These are phyloP conservation scores for Burhinus bistriatus DNA, from an alignment of 2,113 vertebrate species.

Conservation along the genomic window DNA sequence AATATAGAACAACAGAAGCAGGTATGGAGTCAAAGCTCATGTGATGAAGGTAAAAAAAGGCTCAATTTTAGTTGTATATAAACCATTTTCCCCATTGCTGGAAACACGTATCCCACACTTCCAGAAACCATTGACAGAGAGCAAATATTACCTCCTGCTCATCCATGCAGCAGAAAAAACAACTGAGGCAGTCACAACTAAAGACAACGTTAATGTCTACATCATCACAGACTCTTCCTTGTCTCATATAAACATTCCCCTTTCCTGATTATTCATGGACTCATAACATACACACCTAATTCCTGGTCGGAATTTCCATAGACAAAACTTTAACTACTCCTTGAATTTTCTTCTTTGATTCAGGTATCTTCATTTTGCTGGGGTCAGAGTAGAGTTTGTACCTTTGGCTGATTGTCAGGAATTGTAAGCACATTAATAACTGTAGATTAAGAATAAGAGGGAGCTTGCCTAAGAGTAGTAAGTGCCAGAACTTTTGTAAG, in stretches of 20 bases:
- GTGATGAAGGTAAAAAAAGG: not conserved
- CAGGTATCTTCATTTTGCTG: not conserved
- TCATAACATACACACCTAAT: not conserved
- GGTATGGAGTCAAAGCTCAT: not conserved
- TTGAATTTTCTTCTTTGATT: not conserved
- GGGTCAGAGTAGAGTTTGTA: not conserved
- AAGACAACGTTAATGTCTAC: not conserved
- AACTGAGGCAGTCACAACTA: not conserved
- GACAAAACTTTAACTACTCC: not conserved
- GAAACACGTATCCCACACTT: not conserved
- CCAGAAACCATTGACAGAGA: not conserved
- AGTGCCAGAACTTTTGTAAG: not conserved
- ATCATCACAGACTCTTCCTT: not conserved
- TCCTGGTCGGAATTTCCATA: not conserved
- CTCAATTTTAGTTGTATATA: not conserved
- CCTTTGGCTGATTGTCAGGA: not conserved
- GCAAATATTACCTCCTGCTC: not conserved
- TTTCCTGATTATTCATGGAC: not conserved
- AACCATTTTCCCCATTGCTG: not conserved
- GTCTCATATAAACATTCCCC: not conserved
- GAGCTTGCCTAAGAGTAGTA: not conserved
- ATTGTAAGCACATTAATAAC: not conserved
- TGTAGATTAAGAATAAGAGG: not conserved
- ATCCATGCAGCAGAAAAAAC: not conserved
- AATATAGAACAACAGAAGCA: not conserved